Evolutionary conservation across 2,113 vertebrate species (phyloP).

Genomic region (Rhizomys pruinosus): DNA sequence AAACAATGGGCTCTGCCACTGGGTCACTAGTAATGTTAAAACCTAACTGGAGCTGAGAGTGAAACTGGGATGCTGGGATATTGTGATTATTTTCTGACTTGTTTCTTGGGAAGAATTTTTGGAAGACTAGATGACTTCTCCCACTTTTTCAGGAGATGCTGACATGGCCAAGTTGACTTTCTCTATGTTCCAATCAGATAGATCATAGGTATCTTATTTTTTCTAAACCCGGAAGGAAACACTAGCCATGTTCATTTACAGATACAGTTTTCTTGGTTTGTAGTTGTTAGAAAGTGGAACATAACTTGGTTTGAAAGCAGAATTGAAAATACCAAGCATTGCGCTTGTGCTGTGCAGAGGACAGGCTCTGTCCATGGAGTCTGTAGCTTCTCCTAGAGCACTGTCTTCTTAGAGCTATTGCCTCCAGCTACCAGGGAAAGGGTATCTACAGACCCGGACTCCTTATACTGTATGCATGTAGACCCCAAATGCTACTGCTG

Average conservation of each 20-base stretch:
- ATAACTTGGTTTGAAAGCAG: constrained; percentile 29
- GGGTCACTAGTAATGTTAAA: neutral
- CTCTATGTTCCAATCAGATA: neutral
- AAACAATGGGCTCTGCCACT: neutral
- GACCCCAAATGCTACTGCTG: neutral
- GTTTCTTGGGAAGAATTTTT: neutral
- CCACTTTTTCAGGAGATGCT: neutral
- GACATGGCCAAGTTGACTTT: neutral
- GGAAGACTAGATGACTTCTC: neutral
- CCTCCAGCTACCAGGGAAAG: neutral
- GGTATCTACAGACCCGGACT: neutral
- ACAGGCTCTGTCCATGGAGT: neutral
- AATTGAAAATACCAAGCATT: neutral
- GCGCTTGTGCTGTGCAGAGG: neutral
- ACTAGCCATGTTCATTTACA: neutral
- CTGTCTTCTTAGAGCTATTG: neutral
- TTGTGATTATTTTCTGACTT: neutral
- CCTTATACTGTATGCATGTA: neutral
- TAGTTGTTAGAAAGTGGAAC: neutral
- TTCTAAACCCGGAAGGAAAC: neutral
- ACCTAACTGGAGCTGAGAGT: neutral
- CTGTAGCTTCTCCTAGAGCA: neutral
- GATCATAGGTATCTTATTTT: neutral
- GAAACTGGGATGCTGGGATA: rapidly evolving
- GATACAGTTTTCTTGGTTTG: neutral